A percentile compares a stretch with the other conserved stretches of the same genome.
Evolutionary conservation across 2,113 vertebrate species (phyloP).

Genomic region (Gracilinanus agilis): DNA sequence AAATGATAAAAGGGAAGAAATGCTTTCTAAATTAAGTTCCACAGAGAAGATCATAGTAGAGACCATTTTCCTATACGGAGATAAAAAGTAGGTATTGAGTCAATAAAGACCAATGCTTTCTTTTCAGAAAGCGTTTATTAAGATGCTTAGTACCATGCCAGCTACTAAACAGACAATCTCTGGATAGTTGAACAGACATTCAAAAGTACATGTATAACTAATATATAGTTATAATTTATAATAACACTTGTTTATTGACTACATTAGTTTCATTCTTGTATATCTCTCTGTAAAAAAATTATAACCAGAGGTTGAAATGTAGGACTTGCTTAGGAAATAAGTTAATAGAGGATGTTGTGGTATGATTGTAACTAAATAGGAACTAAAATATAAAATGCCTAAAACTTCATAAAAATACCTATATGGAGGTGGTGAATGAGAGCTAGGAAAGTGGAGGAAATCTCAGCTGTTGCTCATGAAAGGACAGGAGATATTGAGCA

Average conservation of each 20-base stretch:
- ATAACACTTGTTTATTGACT: neutral
- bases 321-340: constrained; percentile 12
- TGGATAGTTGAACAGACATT: neutral
- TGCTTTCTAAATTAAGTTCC: neutral
- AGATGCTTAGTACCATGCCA: neutral
- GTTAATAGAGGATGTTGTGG: neutral
- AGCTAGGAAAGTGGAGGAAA: neutral
- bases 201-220: neutral
- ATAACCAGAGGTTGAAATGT: neutral
- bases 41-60: neutral
- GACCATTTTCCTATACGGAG: neutral
- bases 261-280: neutral
- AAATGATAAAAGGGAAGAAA: neutral
- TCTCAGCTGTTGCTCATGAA: neutral
- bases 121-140: neutral
- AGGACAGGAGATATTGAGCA: neutral
- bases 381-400: neutral
- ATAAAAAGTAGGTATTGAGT: neutral
- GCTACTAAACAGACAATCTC: neutral
- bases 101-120: neutral
- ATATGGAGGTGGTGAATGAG: constrained; percentile 10
- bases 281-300: neutral
- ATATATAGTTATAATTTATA: neutral
- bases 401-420: neutral
- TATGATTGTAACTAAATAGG: constrained; percentile 22